These are phyloP conservation scores for Borostomias antarcticus DNA, from an alignment of 2,797 vertebrate species.

Conservation along the genomic window DNA sequence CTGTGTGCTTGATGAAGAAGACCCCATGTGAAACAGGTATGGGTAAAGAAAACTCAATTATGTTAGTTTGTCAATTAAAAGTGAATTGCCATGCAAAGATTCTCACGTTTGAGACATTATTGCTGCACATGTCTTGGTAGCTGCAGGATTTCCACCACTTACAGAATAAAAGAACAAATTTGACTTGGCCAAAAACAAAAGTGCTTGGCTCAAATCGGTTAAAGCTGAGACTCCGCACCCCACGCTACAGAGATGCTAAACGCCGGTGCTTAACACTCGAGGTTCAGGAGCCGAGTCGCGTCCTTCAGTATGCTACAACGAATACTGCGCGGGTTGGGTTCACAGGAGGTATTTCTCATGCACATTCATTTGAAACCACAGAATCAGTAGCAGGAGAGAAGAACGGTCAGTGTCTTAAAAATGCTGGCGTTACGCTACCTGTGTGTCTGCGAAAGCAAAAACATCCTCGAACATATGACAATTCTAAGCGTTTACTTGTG, in stretches of 20 bases:
- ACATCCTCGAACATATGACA: slow-evolving; percentile 23
- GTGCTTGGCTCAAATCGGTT: slow-evolving; percentile 47
- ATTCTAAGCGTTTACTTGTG: slow-evolving; percentile 32
- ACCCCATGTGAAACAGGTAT: slow-evolving; percentile 11
- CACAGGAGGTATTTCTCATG: slow-evolving; percentile 38
- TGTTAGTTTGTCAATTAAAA: slow-evolving; percentile 31
- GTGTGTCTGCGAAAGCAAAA: slow-evolving; percentile 53
- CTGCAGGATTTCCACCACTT: slow-evolving; percentile 8
- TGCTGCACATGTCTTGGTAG: slow-evolving; percentile 46
- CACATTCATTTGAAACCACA: slow-evolving; percentile 47
- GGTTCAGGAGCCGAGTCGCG: slow-evolving; percentile 48
- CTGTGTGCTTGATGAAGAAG: slow-evolving; percentile 5
- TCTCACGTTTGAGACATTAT: slow-evolving; percentile 32
- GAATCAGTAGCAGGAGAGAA: slow-evolving; percentile 42
- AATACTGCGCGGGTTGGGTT: slow-evolving; percentile 55
- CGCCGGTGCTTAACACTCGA: slow-evolving; percentile 47
- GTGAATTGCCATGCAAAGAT: neutral
- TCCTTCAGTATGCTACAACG: slow-evolving; percentile 71
- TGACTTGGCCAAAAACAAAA: slow-evolving; percentile 28
- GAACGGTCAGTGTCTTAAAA: slow-evolving; percentile 46
- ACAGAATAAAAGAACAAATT: slow-evolving; percentile 17
- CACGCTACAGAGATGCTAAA: slow-evolving; percentile 55
- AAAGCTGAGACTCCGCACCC: slow-evolving; percentile 58
- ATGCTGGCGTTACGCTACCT: slow-evolving; percentile 46
- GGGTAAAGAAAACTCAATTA: slow-evolving; percentile 8